Base-by-base conservation (phyloP, 2,113 vertebrate species). In the Daphoenositta chrysoptera region DNA sequence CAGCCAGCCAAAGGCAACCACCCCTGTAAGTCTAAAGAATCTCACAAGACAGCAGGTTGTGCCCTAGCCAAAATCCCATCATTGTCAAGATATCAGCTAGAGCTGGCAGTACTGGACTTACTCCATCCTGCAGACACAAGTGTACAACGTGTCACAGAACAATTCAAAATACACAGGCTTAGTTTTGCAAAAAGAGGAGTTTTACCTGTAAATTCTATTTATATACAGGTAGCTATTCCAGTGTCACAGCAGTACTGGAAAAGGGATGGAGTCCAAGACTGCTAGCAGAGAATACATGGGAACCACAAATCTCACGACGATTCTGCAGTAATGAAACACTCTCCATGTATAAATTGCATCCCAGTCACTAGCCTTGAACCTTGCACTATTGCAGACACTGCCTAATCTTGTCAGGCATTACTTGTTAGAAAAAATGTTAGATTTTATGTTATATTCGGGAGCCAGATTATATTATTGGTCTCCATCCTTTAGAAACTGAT, bases 141-240 rank as follows among this genome's bases (percentile, higher is more conserved):
- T 3, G 7, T 19, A 57, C 11, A 4, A 3, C 0, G 0, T 26
- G 9, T 33, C 50, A 65, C 28, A 54, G 22, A 86, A 79, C 6
- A 40, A 37, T 13, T 28, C 16, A 50, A 69, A 69, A 45, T 12
- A 60, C 20, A 40, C 50, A 40, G 23, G 8, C 16, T 35, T 48
- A 26, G 22, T 42, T 42, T 40, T 64, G 35, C 17, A 56, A n/a
- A 30, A 35, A 14, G 23, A 20, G 14, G 19, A 71, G 28, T 35
- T 88, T 35, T 27, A 40, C 31, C n/a, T 50, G 23, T 69, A 61
- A 69, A 15, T 69, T 78, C 15, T 18, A 51, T 30, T 51, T n/a
- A 53, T 51, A 13, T 6, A 18, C 6, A 37, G 7, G 47, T 13
- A 71, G 31, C n/a, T 86, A 40, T 57, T 45, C 26, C 58, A 48